A percentile compares a stretch with the other conserved stretches of the same genome.
Conservation (phyloP, 1,140 invertebrate genomes). For the Zophobas morio region DNA sequence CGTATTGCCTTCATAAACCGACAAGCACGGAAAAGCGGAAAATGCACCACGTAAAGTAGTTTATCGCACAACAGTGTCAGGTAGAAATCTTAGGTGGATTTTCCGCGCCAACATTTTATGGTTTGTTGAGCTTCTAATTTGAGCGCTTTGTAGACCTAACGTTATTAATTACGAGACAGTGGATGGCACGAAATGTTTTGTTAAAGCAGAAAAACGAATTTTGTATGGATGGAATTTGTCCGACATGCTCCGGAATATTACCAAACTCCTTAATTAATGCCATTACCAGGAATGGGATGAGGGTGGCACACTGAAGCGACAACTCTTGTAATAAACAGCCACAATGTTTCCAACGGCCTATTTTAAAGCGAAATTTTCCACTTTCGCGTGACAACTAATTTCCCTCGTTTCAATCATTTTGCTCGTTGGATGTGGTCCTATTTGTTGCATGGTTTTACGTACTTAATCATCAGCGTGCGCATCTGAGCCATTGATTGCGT, state of each 20-base stretch:
- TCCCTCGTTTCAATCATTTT: neutral
- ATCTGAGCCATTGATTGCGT: neutral
- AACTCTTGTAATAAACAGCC: neutral
- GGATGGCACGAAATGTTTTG: constrained; percentile 12
- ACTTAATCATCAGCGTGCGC: constrained; percentile 16
- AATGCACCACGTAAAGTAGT: constrained; percentile 8
- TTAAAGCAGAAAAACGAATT: constrained; percentile 1
- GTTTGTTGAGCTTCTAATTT: constrained; percentile 32
- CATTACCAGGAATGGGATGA: constrained; percentile 7
- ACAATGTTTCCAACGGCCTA: constrained; percentile 12
- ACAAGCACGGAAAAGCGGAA: constrained; percentile 4
- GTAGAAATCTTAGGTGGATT: neutral
- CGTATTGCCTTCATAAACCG: constrained; percentile 16
- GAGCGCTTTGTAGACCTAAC: constrained; percentile 18
- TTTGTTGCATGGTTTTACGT: constrained; percentile 8
- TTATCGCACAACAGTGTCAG: constrained; percentile 14
- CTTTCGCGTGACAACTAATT: constrained; percentile 17
- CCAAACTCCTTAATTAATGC: constrained; percentile 13
- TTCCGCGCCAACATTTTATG: constrained; percentile 29
- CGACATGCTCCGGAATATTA: neutral
- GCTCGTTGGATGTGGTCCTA: neutral
- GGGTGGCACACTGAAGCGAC: neutral
- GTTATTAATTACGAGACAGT: constrained; percentile 23
- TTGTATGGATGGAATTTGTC: neutral
- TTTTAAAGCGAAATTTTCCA: constrained; percentile 13